Conservation (phyloP, 2,888 invertebrate species). For the Gandaritis pyraliata region DNA sequence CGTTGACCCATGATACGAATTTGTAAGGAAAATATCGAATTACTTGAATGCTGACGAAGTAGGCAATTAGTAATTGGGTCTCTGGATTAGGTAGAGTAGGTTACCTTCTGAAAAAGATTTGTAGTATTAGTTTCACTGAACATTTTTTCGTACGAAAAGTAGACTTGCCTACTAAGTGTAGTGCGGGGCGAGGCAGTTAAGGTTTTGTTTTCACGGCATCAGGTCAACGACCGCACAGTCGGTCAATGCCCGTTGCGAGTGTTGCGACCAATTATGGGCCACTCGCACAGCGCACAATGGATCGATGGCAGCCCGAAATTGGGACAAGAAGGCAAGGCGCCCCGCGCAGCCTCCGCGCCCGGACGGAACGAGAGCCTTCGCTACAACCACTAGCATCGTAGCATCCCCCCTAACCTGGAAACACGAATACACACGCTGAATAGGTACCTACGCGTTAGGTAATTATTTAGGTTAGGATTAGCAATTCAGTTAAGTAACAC, state of each 20-base stretch:
- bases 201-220: slow-evolving; percentile 81
- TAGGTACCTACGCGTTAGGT: slow-evolving; percentile 4
- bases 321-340: slow-evolving; percentile 72
- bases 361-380: slow-evolving; percentile 40
- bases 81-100: slow-evolving; percentile 10
- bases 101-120: slow-evolving; percentile 8
- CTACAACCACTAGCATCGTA: slow-evolving; percentile 4
- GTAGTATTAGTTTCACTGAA: slow-evolving; percentile 13
- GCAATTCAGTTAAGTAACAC: slow-evolving; percentile 5
- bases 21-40: slow-evolving; percentile 35
- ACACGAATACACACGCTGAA: slow-evolving; percentile 1
- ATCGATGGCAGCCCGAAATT: slow-evolving; percentile 83
- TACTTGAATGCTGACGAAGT: slow-evolving; percentile 10
- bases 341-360: slow-evolving; percentile 52
- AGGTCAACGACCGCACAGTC: slow-evolving; percentile 78
- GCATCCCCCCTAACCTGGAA: slow-evolving; percentile 17
- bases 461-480: neutral
- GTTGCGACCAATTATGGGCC: slow-evolving; percentile 84
- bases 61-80: slow-evolving; percentile 10
- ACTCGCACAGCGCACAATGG: slow-evolving; percentile 84
- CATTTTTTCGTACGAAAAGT: slow-evolving; percentile 33
- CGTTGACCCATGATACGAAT: slow-evolving; percentile 63
- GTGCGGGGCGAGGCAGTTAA: slow-evolving; percentile 55
- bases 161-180: slow-evolving; percentile 37
- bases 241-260: slow-evolving; percentile 83